Evolutionary conservation across 2,888 invertebrate genomes (phyloP).

Genomic region (Drosophila leonis): DNA sequence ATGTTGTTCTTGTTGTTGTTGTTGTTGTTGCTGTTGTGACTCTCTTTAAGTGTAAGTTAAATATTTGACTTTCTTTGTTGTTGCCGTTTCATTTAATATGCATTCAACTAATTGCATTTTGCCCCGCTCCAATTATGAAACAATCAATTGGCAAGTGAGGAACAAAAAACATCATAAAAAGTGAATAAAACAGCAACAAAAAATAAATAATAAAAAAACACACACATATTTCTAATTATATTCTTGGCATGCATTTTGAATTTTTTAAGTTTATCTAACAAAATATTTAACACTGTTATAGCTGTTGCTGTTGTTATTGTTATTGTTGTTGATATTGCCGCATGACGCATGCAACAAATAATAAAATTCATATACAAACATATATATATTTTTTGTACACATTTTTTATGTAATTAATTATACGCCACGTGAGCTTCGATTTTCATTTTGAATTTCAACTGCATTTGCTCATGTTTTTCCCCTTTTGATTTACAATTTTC

Average conservation of each 20-base stretch:
- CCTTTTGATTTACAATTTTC: slow-evolving; percentile 27
- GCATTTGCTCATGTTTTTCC: slow-evolving; percentile 33
- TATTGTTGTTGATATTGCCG: slow-evolving; percentile 47
- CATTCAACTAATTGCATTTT: slow-evolving; percentile 38
- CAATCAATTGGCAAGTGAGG: slow-evolving; percentile 26
- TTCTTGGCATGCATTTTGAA: slow-evolving; percentile 58
- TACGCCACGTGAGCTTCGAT: slow-evolving; percentile 34
- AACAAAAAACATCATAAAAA: slow-evolving; percentile 13
- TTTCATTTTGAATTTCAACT: slow-evolving; percentile 21
- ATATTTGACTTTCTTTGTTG: slow-evolving; percentile 27
- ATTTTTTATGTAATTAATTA: slow-evolving; percentile 60
- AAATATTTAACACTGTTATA: slow-evolving; percentile 55
- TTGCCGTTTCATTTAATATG: slow-evolving; percentile 40
- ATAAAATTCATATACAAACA: slow-evolving; percentile 29
- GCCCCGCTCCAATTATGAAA: slow-evolving; percentile 4
- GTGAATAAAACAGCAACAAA: slow-evolving; percentile 11
- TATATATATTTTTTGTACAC: slow-evolving; percentile 24
- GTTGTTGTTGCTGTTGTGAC: slow-evolving; percentile 54
- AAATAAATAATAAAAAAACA: slow-evolving; percentile 1
- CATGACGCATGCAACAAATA: slow-evolving; percentile 69
- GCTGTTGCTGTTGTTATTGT: slow-evolving; percentile 37
- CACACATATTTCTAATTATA: slow-evolving; percentile 43
- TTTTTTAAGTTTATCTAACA: slow-evolving; percentile 54
- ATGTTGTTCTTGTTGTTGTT: slow-evolving; percentile 67
- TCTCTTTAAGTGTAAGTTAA: slow-evolving; percentile 40